Percentiles rank a stretch among this genome's conserved stretches.
phyloP scores from a whole-genome alignment of 2,888 invertebrate species.

The Molanna angustata region DNA sequence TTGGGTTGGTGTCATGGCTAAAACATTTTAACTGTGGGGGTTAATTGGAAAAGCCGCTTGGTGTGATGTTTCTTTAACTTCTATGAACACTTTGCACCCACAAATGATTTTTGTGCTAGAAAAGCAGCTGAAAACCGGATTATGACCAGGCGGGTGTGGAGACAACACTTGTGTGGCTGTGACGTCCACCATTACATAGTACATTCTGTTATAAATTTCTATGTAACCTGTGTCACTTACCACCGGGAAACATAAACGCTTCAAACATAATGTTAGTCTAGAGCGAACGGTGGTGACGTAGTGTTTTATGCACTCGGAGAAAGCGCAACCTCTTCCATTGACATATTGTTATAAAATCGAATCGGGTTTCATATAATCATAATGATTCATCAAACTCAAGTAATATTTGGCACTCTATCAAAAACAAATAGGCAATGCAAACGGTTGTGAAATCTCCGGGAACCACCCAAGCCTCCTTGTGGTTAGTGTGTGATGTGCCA shows the following conservation, averaged over 20 bases:
- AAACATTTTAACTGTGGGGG: conserved; percentile 9
- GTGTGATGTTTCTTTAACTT: conserved; percentile 24
- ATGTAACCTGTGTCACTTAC: conserved; percentile 4
- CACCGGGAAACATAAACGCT: no score
- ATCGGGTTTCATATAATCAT: no score
- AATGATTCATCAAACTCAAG: no score
- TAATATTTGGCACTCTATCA: no score
- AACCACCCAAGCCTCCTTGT: conserved; percentile 11
- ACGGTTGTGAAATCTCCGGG: conserved; percentile 8
- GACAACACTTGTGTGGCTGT: conserved; percentile 5
- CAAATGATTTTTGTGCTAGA: conserved; percentile 33
- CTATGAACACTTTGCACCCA: no score
- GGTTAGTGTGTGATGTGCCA: conserved; percentile 29
- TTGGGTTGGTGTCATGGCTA: conserved; percentile 12
- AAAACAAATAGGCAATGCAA: conserved; percentile 10
- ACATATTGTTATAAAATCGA: no score
- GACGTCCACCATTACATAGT: neutral
- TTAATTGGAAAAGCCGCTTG: conserved; percentile 6
- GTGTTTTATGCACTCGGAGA: conserved; percentile 33
- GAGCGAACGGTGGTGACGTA: conserved; percentile 34
- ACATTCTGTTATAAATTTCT: conserved; percentile 2
- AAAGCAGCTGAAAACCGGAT: conserved; percentile 31
- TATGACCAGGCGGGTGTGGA: conserved; percentile 15
- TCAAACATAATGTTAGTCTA: no score
- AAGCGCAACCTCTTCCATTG: conserved; percentile 32